phyloP scores from a whole-genome alignment of 2,888 invertebrate species.

The Thecocarcelia acutangulata region DNA sequence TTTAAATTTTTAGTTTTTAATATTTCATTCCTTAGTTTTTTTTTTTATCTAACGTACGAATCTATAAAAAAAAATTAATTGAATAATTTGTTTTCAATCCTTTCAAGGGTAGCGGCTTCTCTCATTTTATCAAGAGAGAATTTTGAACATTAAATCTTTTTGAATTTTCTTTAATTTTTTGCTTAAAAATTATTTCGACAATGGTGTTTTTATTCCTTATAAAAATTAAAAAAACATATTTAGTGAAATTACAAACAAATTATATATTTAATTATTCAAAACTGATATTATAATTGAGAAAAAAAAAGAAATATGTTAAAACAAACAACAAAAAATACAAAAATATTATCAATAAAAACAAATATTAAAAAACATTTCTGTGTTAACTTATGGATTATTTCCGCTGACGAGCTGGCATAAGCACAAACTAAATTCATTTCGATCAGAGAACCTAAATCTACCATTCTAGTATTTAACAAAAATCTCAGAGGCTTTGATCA shows the following conservation, averaged over 20 bases:
- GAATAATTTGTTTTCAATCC: too few relatives aligned
- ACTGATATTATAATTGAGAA: slow-evolving; percentile 33
- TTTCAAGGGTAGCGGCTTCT: too few relatives aligned
- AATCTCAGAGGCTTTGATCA: too few relatives aligned
- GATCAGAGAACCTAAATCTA: too few relatives aligned
- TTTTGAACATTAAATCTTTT: too few relatives aligned
- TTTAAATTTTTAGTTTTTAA: background rate
- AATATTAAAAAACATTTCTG: background rate
- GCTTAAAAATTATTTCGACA: background rate
- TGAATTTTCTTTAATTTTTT: too few relatives aligned
- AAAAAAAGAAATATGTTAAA: slow-evolving; percentile 16
- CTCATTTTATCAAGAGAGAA: too few relatives aligned
- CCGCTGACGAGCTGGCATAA: too few relatives aligned
- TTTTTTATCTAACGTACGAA: too few relatives aligned
- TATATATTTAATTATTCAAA: slow-evolving; percentile 35
- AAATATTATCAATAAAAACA: slow-evolving; percentile 22
- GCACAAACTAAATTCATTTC: too few relatives aligned
- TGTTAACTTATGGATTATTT: too few relatives aligned
- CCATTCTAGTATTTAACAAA: too few relatives aligned
- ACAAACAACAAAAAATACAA: background rate
- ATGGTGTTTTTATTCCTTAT: slow-evolving; percentile 3
- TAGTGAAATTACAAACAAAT: slow-evolving; percentile 40
- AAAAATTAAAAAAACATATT: slow-evolving; percentile 34
- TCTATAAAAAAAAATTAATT: background rate
- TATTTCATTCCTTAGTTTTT: background rate